Evolutionary conservation across 2,797 vertebrate species (phyloP), one percentile per base, ranked within the genome.

Genomic region (Myotis daubentonii): DNA sequence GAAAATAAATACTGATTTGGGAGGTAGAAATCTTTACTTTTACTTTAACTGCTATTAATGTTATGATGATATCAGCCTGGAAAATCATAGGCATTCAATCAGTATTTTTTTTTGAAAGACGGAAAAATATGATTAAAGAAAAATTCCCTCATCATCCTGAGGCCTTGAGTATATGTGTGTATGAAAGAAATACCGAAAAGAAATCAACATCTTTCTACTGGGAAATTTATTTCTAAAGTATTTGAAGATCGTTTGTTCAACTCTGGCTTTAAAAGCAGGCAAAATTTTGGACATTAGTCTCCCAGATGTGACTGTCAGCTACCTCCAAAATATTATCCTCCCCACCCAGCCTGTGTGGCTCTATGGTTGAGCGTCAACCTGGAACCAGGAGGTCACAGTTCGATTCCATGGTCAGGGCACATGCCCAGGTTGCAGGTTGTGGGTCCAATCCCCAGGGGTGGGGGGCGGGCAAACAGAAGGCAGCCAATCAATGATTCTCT

Each of bases 91-190:
- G 2, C 80, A 87, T 51, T 91, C n/a, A 83, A 19, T 57, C 84
- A 8, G 36, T 68, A 93, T 60, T 70, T 88, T 83, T 87, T 88
- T 76, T 78, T 86, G 28, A 90, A 93, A 86, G 60, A 86, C 55
- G 66, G n/a, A 85, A 89, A 83, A 72, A 79, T 79, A 49, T 5
- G 38, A 89, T 44, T 81, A n/a, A 75, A 89, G 81, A 81, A 89
- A 86, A 95, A 75, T 36, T 86, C 12, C 81, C 5, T 53, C 74
- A 41, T 22, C 22, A 55, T 53, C 49, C 57, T 74, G 28, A 80
- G 51, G 33, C 41, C 19, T 20, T 62, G 11, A 30, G 25, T 80
- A 23, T 49, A 6, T 66, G 38, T 41, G 6, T 68, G 15, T 33
- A 51, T 47, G 70, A 78, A 62, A 44, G 57, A 75, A 81, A 60